Conservation (phyloP, 2,888 invertebrate species). For the Encarsia formosa region DNA sequence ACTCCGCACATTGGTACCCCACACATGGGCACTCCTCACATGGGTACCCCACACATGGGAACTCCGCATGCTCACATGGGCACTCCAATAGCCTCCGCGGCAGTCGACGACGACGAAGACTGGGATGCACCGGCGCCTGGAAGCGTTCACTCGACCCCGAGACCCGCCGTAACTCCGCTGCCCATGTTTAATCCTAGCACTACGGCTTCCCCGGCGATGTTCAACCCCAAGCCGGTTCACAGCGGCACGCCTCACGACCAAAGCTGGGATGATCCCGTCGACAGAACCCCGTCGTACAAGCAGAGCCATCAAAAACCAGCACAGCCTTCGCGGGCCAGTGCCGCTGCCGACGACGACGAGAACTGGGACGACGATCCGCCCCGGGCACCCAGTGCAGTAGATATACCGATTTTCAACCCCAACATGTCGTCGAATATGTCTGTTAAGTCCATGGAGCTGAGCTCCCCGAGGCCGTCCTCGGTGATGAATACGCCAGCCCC, state of each 20-base stretch:
- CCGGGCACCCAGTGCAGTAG: not conserved
- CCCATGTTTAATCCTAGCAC: not conserved
- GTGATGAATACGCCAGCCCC: no score
- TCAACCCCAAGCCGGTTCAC: conserved; percentile 2
- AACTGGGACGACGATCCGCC: conserved; percentile 16
- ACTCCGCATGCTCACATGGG: not conserved
- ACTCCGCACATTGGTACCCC: not conserved
- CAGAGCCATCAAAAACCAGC: not conserved
- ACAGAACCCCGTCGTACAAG: not conserved
- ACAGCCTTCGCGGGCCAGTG: not conserved
- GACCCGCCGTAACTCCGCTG: not conserved
- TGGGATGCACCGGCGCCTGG: conserved; percentile 11
- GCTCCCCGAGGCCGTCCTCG: no score
- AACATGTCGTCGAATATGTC: no score
- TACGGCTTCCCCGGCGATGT: no score
- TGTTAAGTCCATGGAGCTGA: no score
- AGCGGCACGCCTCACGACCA: conserved; percentile 1
- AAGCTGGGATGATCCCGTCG: conserved; percentile 9
- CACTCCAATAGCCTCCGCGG: not conserved
- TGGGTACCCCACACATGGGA: no score
- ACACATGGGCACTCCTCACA: not conserved
- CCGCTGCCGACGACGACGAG: conserved; percentile 10
- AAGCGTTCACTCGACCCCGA: not conserved
- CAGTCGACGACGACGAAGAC: conserved; percentile 12
- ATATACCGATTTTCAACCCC: not conserved